Evolutionary conservation across 1,140 invertebrate species (phyloP).

Genomic region (Hylyphantes graminicola): DNA sequence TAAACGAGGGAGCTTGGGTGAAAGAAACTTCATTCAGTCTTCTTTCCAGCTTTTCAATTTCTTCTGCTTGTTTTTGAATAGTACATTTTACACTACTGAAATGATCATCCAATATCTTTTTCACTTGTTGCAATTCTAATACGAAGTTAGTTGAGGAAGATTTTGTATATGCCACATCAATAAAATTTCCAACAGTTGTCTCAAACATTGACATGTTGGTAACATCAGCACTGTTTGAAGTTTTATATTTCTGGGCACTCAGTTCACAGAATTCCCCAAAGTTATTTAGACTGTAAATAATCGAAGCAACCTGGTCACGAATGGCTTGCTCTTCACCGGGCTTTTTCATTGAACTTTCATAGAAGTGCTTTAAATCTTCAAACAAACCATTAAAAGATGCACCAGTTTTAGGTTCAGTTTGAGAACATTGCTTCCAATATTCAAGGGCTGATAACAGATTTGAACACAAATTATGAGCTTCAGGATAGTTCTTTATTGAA

Average conservation of each 20-base stretch:
- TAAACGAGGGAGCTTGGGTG: too few species aligned
- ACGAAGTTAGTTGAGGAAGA: neutral
- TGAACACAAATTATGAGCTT: neutral
- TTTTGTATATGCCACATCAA: neutral
- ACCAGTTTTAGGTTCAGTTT: neutral
- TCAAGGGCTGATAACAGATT: neutral
- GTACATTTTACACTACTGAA: neutral
- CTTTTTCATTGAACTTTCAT: neutral
- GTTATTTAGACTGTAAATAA: neutral
- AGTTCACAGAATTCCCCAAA: neutral
- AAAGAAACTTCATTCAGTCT: neutral
- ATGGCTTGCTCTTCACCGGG: neutral
- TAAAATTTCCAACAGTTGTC: neutral
- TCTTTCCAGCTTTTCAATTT: neutral
- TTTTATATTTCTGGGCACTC: neutral
- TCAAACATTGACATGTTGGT: slow-evolving; percentile 3
- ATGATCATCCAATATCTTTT: neutral
- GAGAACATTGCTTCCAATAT: slow-evolving; percentile 3
- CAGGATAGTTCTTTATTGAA: neutral
- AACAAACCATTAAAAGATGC: neutral
- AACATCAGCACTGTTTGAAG: neutral
- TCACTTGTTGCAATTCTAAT: neutral
- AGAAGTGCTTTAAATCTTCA: neutral
- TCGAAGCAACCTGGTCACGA: neutral
- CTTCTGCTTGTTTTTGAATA: neutral